Evolutionary conservation across 2,797 vertebrate genomes (phyloP).

Genomic region (Pygocentrus nattereri): DNA sequence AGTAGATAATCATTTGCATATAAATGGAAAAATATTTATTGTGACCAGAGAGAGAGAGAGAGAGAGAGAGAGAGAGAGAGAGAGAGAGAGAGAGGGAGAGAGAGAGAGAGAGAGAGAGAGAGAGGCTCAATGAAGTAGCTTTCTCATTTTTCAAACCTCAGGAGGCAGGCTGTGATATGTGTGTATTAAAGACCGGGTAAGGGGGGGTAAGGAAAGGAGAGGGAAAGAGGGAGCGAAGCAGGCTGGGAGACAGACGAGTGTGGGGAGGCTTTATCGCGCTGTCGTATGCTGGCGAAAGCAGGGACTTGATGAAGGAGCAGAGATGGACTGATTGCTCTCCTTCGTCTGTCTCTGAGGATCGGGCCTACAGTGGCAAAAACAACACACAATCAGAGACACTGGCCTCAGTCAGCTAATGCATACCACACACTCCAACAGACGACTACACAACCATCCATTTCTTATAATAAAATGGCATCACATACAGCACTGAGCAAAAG

Average conservation of each 20-base stretch:
- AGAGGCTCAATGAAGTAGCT: slow-evolving; percentile 72
- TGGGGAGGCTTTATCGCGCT: slow-evolving; percentile 29
- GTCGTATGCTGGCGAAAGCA: slow-evolving; percentile 14
- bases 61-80: slow-evolving; percentile 33
- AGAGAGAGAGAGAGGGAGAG: slow-evolving; percentile 62
- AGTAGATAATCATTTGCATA: slow-evolving; percentile 88
- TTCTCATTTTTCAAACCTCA: slow-evolving; percentile 81
- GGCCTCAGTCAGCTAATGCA: slow-evolving; percentile 20
- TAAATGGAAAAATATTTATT: slow-evolving; percentile 89
- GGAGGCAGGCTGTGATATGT: slow-evolving; percentile 78
- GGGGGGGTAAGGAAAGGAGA: slow-evolving; percentile 23
- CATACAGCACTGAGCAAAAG: no score
- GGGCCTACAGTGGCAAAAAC: neutral
- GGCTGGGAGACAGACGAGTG: slow-evolving; percentile 35
- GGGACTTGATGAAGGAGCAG: slow-evolving; percentile 31
- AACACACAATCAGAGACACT: slow-evolving; percentile 4
- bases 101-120: slow-evolving; percentile 45
- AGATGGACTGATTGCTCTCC: slow-evolving; percentile 44
- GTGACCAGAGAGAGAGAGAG: slow-evolving; percentile 59
- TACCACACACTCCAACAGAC: neutral
- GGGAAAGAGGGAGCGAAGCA: slow-evolving; percentile 36
- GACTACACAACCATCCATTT: neutral
- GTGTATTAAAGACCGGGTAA: slow-evolving; percentile 72
- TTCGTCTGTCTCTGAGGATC: slow-evolving; percentile 7
- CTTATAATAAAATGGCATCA: no score